These are phyloP conservation scores for Cryptoblepharus egeriae DNA, from an alignment of 2,797 vertebrate species.

Conservation along the genomic window DNA sequence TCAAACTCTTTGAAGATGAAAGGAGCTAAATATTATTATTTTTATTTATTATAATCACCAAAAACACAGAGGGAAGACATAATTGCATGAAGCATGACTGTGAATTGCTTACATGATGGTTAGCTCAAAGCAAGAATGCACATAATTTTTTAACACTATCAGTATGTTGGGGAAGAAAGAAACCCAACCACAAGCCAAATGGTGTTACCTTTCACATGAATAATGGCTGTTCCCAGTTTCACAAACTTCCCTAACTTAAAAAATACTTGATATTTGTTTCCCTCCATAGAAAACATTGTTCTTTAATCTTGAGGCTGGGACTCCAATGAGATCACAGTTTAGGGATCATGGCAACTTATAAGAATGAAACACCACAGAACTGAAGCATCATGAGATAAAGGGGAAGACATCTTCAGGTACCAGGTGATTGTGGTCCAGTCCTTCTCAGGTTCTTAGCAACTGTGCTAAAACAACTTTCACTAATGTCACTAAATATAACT, in stretches of 20 bases:
- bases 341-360: too few relatives aligned
- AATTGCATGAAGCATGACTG: slow-evolving; percentile 15
- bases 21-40: slow-evolving; percentile 29
- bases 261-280: background rate
- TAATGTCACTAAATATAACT: too few relatives aligned
- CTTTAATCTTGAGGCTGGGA: background rate
- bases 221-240: background rate
- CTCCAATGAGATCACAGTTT: too few relatives aligned
- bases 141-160: background rate
- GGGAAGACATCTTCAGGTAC: too few relatives aligned
- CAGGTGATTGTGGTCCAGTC: too few relatives aligned
- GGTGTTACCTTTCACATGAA: slow-evolving; percentile 10
- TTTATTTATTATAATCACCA: slow-evolving; percentile 22
- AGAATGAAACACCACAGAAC: too few relatives aligned
- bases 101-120: slow-evolving; percentile 22
- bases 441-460: too few relatives aligned
- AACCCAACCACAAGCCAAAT: background rate
- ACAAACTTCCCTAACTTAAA: slow-evolving; percentile 8
- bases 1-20: slow-evolving; percentile 62
- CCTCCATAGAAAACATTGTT: background rate
- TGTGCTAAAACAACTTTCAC: too few relatives aligned
- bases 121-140: slow-evolving; percentile 56
- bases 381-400: too few relatives aligned
- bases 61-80: slow-evolving; percentile 32
- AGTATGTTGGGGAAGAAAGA: background rate